Conservation (phyloP, 1,140 invertebrate genomes). For the Procambarus virginalis region DNA sequence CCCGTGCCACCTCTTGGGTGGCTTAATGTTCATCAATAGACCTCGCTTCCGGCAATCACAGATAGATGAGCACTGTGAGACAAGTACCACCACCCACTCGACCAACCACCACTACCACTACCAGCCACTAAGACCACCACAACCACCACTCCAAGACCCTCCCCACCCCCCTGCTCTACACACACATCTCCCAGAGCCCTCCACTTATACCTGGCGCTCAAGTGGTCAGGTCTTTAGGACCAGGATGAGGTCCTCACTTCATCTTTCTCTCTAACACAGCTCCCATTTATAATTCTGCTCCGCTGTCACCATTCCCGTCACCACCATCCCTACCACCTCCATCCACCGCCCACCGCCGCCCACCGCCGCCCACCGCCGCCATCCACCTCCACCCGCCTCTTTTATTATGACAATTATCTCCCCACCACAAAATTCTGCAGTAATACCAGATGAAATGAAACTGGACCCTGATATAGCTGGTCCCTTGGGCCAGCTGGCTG, state of each 20-base stretch:
- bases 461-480: neutral
- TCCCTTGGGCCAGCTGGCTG: neutral
- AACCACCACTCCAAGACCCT: neutral
- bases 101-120: neutral
- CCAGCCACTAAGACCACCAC: too few species aligned
- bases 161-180: neutral
- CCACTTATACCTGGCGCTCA: too few species aligned
- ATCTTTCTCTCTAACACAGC: neutral
- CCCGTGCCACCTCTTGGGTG: too few species aligned
- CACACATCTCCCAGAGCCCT: neutral
- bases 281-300: neutral
- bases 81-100: too few species aligned
- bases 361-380: neutral
- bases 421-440: slow-evolving; percentile 4
- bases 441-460: slow-evolving; percentile 10
- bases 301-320: neutral
- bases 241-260: too few species aligned
- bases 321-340: too few species aligned
- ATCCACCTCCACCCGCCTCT: neutral
- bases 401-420: slow-evolving; percentile 13
- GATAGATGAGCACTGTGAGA: too few species aligned
- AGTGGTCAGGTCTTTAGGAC: too few species aligned
- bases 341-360: neutral
- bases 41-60: too few species aligned
- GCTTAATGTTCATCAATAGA: too few species aligned